These are phyloP conservation scores for Polydrusus tereticollis DNA, from an alignment of 2,888 invertebrate genomes.

Conservation along the genomic window DNA sequence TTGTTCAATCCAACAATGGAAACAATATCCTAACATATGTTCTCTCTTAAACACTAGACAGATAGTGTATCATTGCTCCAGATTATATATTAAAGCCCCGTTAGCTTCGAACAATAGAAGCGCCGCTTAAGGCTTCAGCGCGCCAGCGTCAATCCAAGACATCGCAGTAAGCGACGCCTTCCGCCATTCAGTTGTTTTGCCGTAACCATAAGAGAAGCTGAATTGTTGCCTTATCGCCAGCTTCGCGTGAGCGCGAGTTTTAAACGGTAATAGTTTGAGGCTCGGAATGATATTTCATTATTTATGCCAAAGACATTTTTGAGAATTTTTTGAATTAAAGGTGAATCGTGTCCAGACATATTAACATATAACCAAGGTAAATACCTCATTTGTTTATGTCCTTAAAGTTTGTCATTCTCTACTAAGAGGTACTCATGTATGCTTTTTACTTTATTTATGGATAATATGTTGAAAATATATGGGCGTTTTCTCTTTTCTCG, in stretches of 20 bases:
- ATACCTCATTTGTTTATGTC: too few species aligned
- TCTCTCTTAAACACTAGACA: background rate
- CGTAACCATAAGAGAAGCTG: slow-evolving; percentile 23
- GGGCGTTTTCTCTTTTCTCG: too few species aligned
- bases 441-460: too few species aligned
- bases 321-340: background rate
- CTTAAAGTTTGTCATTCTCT: too few species aligned
- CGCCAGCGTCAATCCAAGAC: slow-evolving; percentile 45
- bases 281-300: background rate
- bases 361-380: too few species aligned
- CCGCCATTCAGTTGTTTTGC: slow-evolving; percentile 40
- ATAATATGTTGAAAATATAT: too few species aligned
- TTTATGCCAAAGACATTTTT: background rate
- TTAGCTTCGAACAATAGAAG: slow-evolving; percentile 43
- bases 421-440: too few species aligned
- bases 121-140: slow-evolving; percentile 36
- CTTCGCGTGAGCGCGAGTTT: slow-evolving; percentile 37
- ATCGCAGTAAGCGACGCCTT: slow-evolving; percentile 43
- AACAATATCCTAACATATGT: background rate
- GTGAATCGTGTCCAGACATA: background rate
- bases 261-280: background rate
- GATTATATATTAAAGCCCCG: slow-evolving; percentile 22
- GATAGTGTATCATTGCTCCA: background rate
- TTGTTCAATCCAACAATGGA: background rate
- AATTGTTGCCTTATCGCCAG: slow-evolving; percentile 9